phyloP scores from a whole-genome alignment of 2,888 invertebrate genomes.

The Philopedon plagiatum region DNA sequence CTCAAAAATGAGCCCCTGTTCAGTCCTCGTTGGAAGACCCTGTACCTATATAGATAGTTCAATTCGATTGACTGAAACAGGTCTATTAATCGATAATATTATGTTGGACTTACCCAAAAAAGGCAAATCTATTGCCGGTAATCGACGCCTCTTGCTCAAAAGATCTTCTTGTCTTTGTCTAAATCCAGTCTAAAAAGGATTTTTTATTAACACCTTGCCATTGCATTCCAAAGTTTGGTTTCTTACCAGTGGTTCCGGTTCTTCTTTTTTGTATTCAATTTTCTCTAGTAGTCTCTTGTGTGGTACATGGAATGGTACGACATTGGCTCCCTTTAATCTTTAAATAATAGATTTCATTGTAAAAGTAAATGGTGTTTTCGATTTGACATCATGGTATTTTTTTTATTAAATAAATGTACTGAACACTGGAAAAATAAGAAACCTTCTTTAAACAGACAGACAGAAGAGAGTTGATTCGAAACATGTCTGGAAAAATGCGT shows the following conservation, averaged over 20 bases:
- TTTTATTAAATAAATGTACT: too few relatives aligned
- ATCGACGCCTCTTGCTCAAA: constrained; percentile 58
- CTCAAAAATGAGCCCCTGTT: too few relatives aligned
- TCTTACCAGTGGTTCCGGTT: constrained; percentile 75
- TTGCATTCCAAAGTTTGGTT: background rate
- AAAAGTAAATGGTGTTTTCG: too few relatives aligned
- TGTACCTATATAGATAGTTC: too few relatives aligned
- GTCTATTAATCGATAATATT: too few relatives aligned
- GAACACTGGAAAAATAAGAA: too few relatives aligned
- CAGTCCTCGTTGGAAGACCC: too few relatives aligned
- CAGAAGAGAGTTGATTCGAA: too few relatives aligned
- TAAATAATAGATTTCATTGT: background rate
- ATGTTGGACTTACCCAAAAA: background rate
- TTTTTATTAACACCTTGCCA: constrained; percentile 3
- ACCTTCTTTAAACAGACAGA: too few relatives aligned
- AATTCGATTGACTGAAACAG: too few relatives aligned
- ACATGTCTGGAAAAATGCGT: too few relatives aligned
- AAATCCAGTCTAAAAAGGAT: constrained; percentile 51
- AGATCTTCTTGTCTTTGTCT: constrained; percentile 69
- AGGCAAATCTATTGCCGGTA: constrained; percentile 20
- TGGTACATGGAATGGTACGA: constrained; percentile 73
- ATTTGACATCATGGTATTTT: too few relatives aligned
- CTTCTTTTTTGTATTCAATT: constrained; percentile 73
- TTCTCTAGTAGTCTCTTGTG: constrained; percentile 74
- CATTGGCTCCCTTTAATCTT: constrained; percentile 44